Percentiles rank a stretch among this genome's conserved stretches.
These are phyloP conservation scores for Odontomyia ornata DNA, from an alignment of 2,888 invertebrate species.

Conservation along the genomic window DNA sequence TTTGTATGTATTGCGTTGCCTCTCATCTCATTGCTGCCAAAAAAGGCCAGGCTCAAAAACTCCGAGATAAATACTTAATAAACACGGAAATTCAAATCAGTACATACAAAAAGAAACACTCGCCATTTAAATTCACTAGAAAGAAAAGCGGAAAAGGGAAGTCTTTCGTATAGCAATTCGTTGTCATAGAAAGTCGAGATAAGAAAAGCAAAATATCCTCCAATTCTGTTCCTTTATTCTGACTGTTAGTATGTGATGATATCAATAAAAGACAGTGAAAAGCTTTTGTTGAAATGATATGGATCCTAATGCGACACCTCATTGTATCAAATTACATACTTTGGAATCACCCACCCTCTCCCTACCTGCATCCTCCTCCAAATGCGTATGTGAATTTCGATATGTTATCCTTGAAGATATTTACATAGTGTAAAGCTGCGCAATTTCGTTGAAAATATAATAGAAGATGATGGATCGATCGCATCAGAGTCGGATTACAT, in stretches of 20 bases:
- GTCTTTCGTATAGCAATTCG: not conserved
- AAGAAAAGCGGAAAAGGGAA: not conserved
- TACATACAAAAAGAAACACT: not conserved
- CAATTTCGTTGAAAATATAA: not conserved
- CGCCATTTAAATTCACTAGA: too few species aligned
- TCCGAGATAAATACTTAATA: not conserved
- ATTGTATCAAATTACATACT: conserved; percentile 37
- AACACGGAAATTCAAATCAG: conserved; percentile 1
- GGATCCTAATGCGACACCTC: conserved; percentile 32
- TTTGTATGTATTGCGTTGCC: not conserved
- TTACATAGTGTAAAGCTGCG: conserved; percentile 8
- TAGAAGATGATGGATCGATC: conserved; percentile 7
- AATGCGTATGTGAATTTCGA: not conserved
- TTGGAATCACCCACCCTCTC: not conserved
- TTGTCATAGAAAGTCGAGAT: not conserved
- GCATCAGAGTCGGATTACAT: not conserved
- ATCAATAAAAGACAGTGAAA: conserved; percentile 38
- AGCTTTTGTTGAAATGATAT: conserved; percentile 19
- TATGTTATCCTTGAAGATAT: not conserved
- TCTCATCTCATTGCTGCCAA: not conserved
- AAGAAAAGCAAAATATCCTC: not conserved
- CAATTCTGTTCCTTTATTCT: not conserved
- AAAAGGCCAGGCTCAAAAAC: not conserved
- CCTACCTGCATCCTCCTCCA: not conserved
- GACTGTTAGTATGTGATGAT: conserved; percentile 13